Conservation (phyloP, 35 echinoderm and acorn worm genomes). For the Ophiothrix spiculata region DNA sequence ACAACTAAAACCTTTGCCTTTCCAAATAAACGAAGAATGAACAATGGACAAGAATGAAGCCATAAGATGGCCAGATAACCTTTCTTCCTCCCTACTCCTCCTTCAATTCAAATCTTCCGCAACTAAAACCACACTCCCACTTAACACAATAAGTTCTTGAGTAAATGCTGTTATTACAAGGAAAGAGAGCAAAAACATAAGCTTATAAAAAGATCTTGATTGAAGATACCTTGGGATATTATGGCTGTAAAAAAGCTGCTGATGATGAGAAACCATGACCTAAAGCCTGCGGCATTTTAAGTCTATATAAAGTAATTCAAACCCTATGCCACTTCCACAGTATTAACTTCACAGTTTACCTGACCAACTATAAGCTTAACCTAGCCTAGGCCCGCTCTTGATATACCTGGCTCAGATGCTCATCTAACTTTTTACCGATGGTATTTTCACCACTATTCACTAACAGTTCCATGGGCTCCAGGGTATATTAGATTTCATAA, state of each 20-base stretch:
- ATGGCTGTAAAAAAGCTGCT: neutral
- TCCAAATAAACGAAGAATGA: too few relatives aligned
- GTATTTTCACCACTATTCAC: neutral
- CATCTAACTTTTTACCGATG: neutral
- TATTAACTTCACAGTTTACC: neutral
- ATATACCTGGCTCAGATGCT: neutral
- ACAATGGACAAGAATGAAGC: too few relatives aligned
- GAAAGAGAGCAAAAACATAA: neutral
- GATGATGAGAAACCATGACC: slow-evolving; percentile 4
- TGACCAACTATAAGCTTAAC: neutral
- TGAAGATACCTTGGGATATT: neutral
- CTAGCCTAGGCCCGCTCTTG: neutral
- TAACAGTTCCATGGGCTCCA: neutral
- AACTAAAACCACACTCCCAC: too few relatives aligned
- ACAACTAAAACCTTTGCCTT: too few relatives aligned
- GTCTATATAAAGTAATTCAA: neutral
- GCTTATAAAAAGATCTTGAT: neutral
- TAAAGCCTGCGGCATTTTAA: neutral
- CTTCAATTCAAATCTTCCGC: too few relatives aligned
- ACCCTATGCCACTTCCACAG: neutral
- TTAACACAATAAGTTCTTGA: too few relatives aligned
- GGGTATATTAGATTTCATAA: slow-evolving; percentile 13
- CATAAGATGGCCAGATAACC: too few relatives aligned
- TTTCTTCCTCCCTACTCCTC: neutral
- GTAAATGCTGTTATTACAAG: slow-evolving; percentile 3